Percentiles rank a stretch among this genome's conserved stretches.
These are phyloP conservation scores for Marronus borbonicus DNA, from an alignment of 2,888 invertebrate genomes.

Conservation along the genomic window DNA sequence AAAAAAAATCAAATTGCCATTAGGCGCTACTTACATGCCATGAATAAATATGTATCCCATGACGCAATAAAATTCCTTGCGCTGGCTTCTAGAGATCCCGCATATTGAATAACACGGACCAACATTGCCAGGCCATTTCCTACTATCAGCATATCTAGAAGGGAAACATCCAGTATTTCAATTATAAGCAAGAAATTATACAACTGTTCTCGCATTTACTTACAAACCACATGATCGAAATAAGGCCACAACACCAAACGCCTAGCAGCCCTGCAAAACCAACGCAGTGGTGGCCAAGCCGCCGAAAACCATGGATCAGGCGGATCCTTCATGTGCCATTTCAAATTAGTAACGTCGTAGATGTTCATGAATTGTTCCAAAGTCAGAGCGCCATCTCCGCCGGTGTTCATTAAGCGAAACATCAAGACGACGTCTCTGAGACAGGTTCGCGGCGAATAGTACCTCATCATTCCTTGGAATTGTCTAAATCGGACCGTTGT, in stretches of 20 bases:
- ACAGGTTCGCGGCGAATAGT: constrained; percentile 82
- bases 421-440: constrained; percentile 83
- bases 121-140: constrained; percentile 85
- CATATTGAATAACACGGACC: constrained; percentile 78
- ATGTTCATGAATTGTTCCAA: constrained; percentile 82
- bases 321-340: constrained; percentile 82
- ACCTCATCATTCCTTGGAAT: constrained; percentile 86
- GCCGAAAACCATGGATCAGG: constrained; percentile 83
- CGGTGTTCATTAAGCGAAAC: constrained; percentile 84
- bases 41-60: constrained; percentile 84
- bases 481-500: constrained; percentile 80
- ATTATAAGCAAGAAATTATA: neutral
- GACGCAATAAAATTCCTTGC: constrained; percentile 79
- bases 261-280: constrained; percentile 75
- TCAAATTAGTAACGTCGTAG: constrained; percentile 81
- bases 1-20: no score
- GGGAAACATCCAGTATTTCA: constrained; percentile 39
- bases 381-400: constrained; percentile 78
- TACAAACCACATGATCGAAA: constrained; percentile 83
- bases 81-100: constrained; percentile 75
- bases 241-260: constrained; percentile 80
- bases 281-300: constrained; percentile 75
- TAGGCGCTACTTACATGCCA: constrained; percentile 73
- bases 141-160: constrained; percentile 80
- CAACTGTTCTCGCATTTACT: constrained; percentile 66